A percentile compares a stretch with the other conserved stretches of the same genome.
phyloP scores from a whole-genome alignment of 2,888 invertebrate genomes.

The Folsomia candida region DNA sequence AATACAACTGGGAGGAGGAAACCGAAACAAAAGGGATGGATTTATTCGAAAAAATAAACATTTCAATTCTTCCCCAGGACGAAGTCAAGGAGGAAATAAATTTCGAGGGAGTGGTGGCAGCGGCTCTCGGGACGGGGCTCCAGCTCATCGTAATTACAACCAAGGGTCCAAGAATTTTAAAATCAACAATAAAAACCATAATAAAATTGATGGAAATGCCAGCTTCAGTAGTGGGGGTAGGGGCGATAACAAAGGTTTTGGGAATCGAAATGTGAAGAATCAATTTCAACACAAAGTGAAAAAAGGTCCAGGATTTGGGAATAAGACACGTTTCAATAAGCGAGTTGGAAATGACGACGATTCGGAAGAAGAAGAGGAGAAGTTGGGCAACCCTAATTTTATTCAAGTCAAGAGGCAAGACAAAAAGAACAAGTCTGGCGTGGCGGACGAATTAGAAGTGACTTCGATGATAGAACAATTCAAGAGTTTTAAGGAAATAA shows the following conservation, averaged over 20 bases:
- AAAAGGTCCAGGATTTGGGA: background rate
- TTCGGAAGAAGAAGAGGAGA: background rate
- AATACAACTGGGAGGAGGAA: background rate
- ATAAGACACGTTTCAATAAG: background rate
- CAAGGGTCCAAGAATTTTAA: background rate
- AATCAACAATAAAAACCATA: background rate
- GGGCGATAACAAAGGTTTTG: background rate
- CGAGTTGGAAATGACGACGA: background rate
- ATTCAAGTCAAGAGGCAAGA: background rate
- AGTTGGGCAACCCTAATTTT: background rate
- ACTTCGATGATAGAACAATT: background rate
- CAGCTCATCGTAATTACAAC: background rate
- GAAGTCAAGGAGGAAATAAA: background rate
- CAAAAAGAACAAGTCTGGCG: background rate
- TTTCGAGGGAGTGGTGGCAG: background rate
- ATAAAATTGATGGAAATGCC: background rate
- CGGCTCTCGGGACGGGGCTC: background rate
- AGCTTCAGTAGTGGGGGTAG: background rate
- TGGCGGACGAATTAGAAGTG: constrained; percentile 4
- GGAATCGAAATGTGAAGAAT: background rate
- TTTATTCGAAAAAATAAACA: background rate
- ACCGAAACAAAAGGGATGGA: background rate
- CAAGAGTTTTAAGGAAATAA: background rate
- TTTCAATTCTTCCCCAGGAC: background rate
- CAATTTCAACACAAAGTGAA: constrained; percentile 10